Percentiles rank a stretch among this genome's conserved stretches.
Evolutionary conservation across 2,113 vertebrate species (phyloP).

Genomic region (Suricata suricatta): DNA sequence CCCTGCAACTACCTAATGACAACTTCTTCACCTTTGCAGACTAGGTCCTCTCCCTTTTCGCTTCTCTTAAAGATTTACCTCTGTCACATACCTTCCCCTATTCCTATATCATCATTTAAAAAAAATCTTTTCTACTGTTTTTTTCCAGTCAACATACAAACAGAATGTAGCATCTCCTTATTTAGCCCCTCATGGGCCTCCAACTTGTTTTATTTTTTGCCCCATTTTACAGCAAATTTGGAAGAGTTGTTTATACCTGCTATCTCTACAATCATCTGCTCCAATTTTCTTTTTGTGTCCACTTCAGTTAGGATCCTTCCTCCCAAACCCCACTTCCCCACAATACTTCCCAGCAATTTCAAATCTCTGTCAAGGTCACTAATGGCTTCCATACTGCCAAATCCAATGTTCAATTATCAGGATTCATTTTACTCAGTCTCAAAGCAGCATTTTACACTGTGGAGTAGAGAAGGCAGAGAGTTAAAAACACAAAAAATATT

Average conservation of each 20-base stretch:
- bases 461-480: not conserved
- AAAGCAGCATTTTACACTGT: not conserved
- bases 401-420: not conserved
- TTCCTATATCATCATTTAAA: not conserved
- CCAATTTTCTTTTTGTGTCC: not conserved
- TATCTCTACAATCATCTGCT: not conserved
- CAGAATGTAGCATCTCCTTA: not conserved
- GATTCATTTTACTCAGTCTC: not conserved
- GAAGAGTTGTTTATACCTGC: not conserved
- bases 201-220: not conserved
- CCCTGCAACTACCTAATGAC: not conserved
- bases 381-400: not conserved
- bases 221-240: not conserved
- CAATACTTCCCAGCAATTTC: not conserved
- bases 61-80: not conserved
- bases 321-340: rapidly evolving
- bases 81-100: not conserved
- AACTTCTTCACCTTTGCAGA: not conserved
- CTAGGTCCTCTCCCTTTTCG: not conserved
- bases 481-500: not conserved
- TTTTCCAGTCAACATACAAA: not conserved
- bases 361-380: not conserved
- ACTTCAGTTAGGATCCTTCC: not conserved
- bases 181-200: not conserved
- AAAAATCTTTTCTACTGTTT: not conserved